Conservation (phyloP, 2,797 vertebrate species). For the Epinephelus coioides region DNA sequence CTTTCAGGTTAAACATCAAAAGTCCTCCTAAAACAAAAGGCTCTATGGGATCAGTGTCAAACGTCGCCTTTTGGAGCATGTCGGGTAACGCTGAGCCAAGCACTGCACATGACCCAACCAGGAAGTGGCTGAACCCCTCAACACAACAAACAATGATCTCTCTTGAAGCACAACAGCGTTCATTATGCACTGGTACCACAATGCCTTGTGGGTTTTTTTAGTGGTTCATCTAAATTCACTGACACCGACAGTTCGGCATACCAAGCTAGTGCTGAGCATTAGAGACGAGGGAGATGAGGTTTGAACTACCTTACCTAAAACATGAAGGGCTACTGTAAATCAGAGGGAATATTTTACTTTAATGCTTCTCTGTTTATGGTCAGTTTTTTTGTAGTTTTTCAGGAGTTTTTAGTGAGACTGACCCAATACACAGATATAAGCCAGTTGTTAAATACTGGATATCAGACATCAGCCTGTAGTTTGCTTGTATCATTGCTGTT, state of each 20-base stretch:
- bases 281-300: not conserved
- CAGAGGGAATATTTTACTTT: not conserved
- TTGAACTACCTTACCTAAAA: not conserved
- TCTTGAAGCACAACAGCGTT: constrained; percentile 60
- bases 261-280: not conserved
- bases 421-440: not conserved
- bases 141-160: constrained; percentile 73
- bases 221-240: constrained; percentile 71
- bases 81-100: constrained; percentile 65
- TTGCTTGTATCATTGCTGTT: not conserved
- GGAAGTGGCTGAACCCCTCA: constrained; percentile 66
- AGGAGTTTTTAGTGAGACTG: no score
- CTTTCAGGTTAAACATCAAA: constrained; percentile 31
- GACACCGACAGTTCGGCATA: constrained; percentile 28
- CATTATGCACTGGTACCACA: constrained; percentile 69
- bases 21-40: constrained; percentile 50
- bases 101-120: constrained; percentile 67
- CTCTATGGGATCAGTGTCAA: constrained; percentile 47
- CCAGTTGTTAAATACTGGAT: not conserved
- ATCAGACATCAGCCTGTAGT: not conserved
- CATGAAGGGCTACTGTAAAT: not conserved
- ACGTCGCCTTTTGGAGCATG: constrained; percentile 21
- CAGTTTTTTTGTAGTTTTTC: not conserved
- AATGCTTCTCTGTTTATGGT: not conserved
- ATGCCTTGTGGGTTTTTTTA: constrained; percentile 59